These are phyloP conservation scores for Nomada goodeniana DNA, from an alignment of 2,888 invertebrate species.

Conservation along the genomic window DNA sequence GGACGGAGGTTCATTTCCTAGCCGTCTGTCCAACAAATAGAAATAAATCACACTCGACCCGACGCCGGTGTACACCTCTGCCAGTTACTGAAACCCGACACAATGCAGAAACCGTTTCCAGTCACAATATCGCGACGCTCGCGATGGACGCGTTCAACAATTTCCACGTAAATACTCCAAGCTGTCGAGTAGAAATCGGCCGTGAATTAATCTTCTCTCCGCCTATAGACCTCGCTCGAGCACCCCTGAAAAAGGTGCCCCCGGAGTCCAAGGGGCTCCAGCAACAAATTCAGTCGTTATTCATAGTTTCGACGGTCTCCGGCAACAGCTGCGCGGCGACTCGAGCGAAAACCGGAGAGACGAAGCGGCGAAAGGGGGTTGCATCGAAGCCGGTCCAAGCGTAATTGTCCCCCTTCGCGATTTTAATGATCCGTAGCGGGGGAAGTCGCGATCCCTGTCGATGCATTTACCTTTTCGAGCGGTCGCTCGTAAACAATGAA, in stretches of 20 bases:
- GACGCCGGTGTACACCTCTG: too few relatives aligned
- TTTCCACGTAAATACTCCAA: conserved; percentile 43
- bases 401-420: conserved; percentile 53
- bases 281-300: conserved; percentile 50
- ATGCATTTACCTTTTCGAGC: conserved; percentile 59
- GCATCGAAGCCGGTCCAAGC: conserved; percentile 26
- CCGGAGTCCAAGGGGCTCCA: conserved; percentile 16
- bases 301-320: conserved; percentile 48
- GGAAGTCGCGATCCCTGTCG: conserved; percentile 48
- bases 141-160: conserved; percentile 3
- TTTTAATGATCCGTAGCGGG: conserved; percentile 66
- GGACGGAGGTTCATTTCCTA: too few relatives aligned
- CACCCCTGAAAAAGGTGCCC: conserved; percentile 1
- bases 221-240: neutral
- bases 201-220: conserved; percentile 5
- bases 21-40: too few relatives aligned
- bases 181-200: conserved; percentile 20
- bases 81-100: too few relatives aligned
- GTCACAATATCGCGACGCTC: neutral
- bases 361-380: neutral
- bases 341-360: conserved; percentile 2
- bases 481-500: conserved; percentile 68
- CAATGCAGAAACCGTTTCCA: too few relatives aligned
- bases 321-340: conserved; percentile 22
- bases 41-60: too few relatives aligned